Conservation (phyloP, 1,140 invertebrate genomes). For the Zophobas morio region DNA sequence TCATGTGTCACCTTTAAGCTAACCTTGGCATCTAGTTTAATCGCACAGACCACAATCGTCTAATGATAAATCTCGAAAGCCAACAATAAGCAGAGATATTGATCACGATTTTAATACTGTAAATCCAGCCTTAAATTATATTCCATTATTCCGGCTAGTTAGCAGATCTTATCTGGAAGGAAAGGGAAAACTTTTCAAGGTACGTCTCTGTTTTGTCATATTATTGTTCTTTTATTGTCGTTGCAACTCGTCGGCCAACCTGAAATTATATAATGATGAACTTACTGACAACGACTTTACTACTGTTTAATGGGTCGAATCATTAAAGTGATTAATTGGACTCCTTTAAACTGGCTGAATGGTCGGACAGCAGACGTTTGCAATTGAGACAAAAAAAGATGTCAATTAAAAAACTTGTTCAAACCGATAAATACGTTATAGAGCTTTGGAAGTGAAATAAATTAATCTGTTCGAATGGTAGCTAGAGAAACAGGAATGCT, state of each 20-base stretch:
- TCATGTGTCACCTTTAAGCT: constrained; percentile 29
- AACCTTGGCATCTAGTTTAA: constrained; percentile 40
- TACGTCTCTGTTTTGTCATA: constrained; percentile 20
- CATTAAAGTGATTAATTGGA: constrained; percentile 42
- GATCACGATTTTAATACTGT: constrained; percentile 38
- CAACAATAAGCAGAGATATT: constrained; percentile 34
- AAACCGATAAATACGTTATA: constrained; percentile 41
- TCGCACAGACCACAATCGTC: constrained; percentile 13
- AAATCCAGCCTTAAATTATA: constrained; percentile 41
- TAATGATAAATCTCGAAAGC: constrained; percentile 33
- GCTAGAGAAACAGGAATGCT: constrained; percentile 7
- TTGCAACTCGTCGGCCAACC: neutral
- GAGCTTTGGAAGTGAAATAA: constrained; percentile 25
- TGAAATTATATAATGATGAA: constrained; percentile 31
- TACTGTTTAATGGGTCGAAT: constrained; percentile 36
- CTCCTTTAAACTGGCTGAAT: constrained; percentile 36
- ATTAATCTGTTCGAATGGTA: constrained; percentile 26
- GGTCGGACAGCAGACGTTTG: constrained; percentile 30
- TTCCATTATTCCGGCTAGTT: constrained; percentile 33
- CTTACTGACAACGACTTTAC: constrained; percentile 33
- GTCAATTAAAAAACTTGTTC: constrained; percentile 42
- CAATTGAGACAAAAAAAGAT: constrained; percentile 29
- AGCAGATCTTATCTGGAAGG: constrained; percentile 31
- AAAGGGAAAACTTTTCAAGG: constrained; percentile 40
- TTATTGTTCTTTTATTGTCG: constrained; percentile 10